Evolutionary conservation across 1,140 invertebrate species (phyloP).

Genomic region (Heterodera schachtii): DNA sequence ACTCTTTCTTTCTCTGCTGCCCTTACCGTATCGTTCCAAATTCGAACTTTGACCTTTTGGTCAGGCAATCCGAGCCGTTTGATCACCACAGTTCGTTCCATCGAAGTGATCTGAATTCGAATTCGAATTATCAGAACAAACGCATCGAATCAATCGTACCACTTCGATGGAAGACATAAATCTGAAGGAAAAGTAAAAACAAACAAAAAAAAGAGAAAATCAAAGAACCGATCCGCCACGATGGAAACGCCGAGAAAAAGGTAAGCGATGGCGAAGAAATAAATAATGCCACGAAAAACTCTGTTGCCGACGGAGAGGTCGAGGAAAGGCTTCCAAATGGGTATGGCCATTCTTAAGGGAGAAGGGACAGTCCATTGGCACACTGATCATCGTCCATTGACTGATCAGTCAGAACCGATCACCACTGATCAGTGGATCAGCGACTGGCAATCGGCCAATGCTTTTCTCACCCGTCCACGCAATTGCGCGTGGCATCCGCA

Average conservation of each 20-base stretch:
- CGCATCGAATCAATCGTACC: too few species aligned
- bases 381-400: neutral
- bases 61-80: constrained; percentile 67
- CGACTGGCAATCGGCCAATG: too few species aligned
- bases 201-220: constrained; percentile 76
- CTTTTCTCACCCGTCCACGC: constrained; percentile 63
- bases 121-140: neutral
- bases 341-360: constrained; percentile 28
- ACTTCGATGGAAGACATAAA: too few species aligned
- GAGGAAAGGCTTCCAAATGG: constrained; percentile 73
- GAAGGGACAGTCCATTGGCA: neutral
- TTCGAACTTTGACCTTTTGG: constrained; percentile 58
- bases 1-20: too few species aligned
- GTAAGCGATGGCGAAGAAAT: constrained; percentile 85
- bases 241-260: constrained; percentile 98
- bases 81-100: constrained; percentile 66
- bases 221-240: constrained; percentile 97
- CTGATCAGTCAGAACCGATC: neutral
- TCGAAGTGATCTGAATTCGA: constrained; percentile 22
- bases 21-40: constrained; percentile 88
- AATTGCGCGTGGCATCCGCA: constrained; percentile 64
- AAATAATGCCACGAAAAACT: constrained; percentile 80
- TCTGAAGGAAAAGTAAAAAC: too few species aligned
- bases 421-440: neutral
- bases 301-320: constrained; percentile 74